phyloP scores from a whole-genome alignment of 2,113 vertebrate genomes.

The Myotis davidii region DNA sequence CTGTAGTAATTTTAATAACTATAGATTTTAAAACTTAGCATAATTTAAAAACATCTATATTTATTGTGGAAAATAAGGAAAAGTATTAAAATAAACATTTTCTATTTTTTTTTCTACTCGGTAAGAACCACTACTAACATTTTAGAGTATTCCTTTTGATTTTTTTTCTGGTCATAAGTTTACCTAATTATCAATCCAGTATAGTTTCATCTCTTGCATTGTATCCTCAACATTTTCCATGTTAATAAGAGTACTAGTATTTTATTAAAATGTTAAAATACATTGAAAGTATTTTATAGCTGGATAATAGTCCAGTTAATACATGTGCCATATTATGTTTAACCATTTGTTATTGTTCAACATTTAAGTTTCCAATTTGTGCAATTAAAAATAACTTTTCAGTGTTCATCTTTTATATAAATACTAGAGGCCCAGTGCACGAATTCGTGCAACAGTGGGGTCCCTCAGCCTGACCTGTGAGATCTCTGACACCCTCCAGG shows the following conservation, averaged over 20 bases:
- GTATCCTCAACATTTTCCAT: neutral
- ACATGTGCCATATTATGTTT: neutral
- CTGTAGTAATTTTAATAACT: neutral
- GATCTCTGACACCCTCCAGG: no score
- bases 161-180: neutral
- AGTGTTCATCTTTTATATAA: neutral
- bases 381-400: neutral
- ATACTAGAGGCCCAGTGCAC: neutral
- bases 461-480: no score
- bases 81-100: constrained; percentile 5
- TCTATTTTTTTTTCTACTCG: neutral
- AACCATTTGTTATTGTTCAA: neutral
- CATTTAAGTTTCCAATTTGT: neutral
- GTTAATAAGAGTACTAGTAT: neutral
- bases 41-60: neutral
- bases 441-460: no score
- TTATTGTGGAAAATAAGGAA: constrained; percentile 12
- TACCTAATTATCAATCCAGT: neutral
- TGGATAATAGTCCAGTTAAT: neutral
- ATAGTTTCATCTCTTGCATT: neutral
- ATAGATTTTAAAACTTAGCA: neutral
- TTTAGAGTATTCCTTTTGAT: neutral
- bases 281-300: neutral
- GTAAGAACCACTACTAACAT: neutral
- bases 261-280: neutral